Evolutionary conservation across 2,797 vertebrate genomes (phyloP).

Genomic region (Bradypodion ventrale): DNA sequence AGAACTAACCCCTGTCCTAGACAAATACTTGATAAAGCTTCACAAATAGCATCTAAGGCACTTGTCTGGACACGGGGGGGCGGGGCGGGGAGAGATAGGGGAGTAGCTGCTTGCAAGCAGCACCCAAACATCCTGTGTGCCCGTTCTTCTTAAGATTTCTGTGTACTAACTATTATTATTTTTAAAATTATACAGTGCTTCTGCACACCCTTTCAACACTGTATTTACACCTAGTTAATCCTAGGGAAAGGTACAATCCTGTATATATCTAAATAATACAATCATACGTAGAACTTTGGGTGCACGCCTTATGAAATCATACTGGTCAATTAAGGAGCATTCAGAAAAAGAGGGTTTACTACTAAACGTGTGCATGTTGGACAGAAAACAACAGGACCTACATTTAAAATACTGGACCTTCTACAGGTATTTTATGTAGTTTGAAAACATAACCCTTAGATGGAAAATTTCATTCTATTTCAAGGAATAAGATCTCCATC

Average conservation of each 20-base stretch:
- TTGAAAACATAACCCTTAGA: neutral
- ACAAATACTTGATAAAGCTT: neutral
- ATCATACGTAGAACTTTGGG: neutral
- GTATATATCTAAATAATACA: neutral
- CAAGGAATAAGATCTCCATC: neutral
- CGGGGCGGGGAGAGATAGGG: too few relatives aligned
- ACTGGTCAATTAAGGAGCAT: neutral
- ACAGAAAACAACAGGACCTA: neutral
- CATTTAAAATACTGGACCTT: neutral
- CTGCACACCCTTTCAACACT: too few relatives aligned
- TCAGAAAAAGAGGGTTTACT: neutral
- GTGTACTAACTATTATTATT: neutral
- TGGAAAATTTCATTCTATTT: neutral
- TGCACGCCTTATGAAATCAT: neutral
- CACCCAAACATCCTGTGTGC: neutral
- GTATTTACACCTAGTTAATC: too few relatives aligned
- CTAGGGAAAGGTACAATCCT: neutral
- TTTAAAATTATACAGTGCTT: too few relatives aligned
- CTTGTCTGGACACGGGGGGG: neutral
- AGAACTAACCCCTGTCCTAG: too few relatives aligned
- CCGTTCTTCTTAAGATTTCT: neutral
- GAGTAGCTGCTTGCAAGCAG: too few relatives aligned
- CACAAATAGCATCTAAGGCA: neutral
- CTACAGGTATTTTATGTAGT: neutral
- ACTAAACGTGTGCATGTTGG: neutral